These are phyloP conservation scores for Hesperia comma DNA, from an alignment of 2,888 invertebrate genomes.

Conservation along the genomic window DNA sequence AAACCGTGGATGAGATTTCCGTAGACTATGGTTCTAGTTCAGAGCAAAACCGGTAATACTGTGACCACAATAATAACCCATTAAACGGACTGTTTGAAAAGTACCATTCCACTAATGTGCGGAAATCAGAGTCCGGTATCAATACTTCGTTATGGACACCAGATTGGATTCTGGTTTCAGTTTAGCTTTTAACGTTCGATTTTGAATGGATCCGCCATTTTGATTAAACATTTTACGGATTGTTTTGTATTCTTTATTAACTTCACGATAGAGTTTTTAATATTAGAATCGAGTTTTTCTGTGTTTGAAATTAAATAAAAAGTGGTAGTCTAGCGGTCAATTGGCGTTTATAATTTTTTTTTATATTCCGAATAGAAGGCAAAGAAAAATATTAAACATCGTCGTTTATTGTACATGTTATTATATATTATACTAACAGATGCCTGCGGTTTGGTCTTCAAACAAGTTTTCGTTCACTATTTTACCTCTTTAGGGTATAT, in stretches of 20 bases:
- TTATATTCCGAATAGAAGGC: too few species aligned
- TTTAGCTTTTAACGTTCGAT: conserved; percentile 20
- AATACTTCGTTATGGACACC: conserved; percentile 45
- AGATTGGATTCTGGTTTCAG: conserved; percentile 27
- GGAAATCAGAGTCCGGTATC: conserved; percentile 51
- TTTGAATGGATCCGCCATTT: conserved; percentile 3
- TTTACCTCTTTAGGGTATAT: too few species aligned
- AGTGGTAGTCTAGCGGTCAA: too few species aligned
- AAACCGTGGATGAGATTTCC: neutral
- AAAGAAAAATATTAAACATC: too few species aligned
- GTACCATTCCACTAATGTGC: conserved; percentile 58
- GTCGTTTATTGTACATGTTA: too few species aligned
- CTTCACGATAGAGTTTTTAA: neutral
- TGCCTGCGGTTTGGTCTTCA: too few species aligned
- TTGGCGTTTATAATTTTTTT: too few species aligned
- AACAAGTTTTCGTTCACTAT: too few species aligned
- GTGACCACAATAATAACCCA: conserved; percentile 64
- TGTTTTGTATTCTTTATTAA: neutral
- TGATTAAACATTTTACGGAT: conserved; percentile 3
- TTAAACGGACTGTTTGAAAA: conserved; percentile 62
- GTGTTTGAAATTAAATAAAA: too few species aligned
- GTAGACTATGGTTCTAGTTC: conserved; percentile 46
- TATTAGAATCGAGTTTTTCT: too few species aligned
- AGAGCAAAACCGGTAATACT: conserved; percentile 50
- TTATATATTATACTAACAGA: too few species aligned